Evolutionary conservation across 1,140 invertebrate genomes (phyloP).

Genomic region (Heliconius hermathena): DNA sequence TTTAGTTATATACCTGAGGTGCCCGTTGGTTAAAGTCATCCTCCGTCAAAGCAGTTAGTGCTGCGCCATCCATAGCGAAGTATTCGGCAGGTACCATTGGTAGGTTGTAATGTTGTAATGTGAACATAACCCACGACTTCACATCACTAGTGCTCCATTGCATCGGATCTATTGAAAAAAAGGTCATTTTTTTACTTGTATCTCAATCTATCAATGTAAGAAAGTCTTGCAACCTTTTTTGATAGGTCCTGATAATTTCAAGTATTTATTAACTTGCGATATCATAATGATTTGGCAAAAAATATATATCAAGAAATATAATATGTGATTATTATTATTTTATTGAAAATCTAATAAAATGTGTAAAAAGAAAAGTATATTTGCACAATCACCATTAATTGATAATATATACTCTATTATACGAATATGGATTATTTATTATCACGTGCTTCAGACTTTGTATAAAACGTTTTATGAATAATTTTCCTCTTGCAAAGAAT

Average conservation of each 20-base stretch:
- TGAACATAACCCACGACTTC: constrained; percentile 93
- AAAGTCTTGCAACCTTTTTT: no score
- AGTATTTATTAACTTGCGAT: no score
- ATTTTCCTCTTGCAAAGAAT: neutral
- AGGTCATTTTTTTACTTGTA: no score
- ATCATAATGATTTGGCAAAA: no score
- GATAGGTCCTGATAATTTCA: no score
- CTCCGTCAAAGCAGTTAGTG: constrained; percentile 89
- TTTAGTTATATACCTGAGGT: constrained; percentile 84
- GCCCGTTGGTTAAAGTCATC: constrained; percentile 92
- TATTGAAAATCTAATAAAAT: no score
- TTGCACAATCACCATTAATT: neutral
- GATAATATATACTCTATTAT: neutral
- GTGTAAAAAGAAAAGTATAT: neutral
- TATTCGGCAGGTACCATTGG: constrained; percentile 86
- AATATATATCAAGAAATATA: no score
- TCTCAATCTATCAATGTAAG: no score
- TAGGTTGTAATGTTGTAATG: constrained; percentile 88
- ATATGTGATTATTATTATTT: no score
- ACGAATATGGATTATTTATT: neutral
- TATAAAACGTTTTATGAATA: neutral
- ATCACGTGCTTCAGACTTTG: neutral
- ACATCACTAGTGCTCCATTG: constrained; percentile 92
- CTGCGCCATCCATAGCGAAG: constrained; percentile 90
- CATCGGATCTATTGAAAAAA: constrained; percentile 87